phyloP scores from a whole-genome alignment of 2,888 invertebrate genomes.

The Drosophila prolongata region DNA sequence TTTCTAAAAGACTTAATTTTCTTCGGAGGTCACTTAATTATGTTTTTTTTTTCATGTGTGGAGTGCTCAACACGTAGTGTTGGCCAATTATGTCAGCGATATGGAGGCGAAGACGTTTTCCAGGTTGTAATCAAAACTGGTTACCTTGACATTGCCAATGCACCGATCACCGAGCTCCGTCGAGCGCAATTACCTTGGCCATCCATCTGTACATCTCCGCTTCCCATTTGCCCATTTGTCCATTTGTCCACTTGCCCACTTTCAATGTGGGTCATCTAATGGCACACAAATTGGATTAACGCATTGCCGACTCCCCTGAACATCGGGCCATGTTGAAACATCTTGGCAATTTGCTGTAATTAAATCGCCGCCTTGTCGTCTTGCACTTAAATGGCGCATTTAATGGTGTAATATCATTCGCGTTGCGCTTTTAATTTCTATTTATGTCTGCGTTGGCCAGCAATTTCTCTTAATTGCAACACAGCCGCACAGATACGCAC shows the following conservation, averaged over 20 bases:
- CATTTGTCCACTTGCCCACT: conserved; percentile 27
- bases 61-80: conserved; percentile 28
- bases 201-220: conserved; percentile 24
- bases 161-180: conserved; percentile 8
- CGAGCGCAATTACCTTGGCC: conserved; percentile 35
- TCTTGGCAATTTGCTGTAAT: conserved; percentile 73
- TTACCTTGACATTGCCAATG: conserved; percentile 73
- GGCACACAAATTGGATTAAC: conserved; percentile 74
- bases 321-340: conserved; percentile 48
- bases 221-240: conserved; percentile 21
- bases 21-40: background rate
- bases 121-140: conserved; percentile 67
- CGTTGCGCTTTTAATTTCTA: conserved; percentile 72
- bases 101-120: conserved; percentile 18
- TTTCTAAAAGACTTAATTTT: background rate
- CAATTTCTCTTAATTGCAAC: conserved; percentile 69
- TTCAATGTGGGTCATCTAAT: conserved; percentile 64
- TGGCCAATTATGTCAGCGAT: conserved; percentile 66
- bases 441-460: conserved; percentile 63
- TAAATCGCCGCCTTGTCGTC: conserved; percentile 60
- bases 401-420: conserved; percentile 79
- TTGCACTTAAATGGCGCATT: conserved; percentile 77
- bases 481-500: conserved; percentile 24
- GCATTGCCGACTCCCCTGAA: conserved; percentile 55
- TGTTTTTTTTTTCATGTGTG: background rate